Base-by-base conservation (phyloP, 2,113 vertebrate genomes). In the Vidua chalybeata region DNA sequence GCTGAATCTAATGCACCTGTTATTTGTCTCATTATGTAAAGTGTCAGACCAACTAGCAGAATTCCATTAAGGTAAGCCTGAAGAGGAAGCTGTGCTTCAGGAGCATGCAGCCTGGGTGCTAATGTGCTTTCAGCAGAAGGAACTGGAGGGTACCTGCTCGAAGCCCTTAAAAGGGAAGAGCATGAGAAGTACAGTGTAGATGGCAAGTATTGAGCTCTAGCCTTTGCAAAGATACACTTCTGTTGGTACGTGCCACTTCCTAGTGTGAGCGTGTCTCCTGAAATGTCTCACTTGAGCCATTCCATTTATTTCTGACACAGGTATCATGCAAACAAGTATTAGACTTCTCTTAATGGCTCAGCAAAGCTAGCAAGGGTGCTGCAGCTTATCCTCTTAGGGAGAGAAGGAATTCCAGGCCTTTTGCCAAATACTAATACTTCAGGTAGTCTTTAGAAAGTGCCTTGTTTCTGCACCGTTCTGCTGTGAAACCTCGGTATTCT, bases 171-270 rank as follows among this genome's bases (percentile, higher is more conserved):
- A 83, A 48, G 16, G 37, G 26, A 37, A 58, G 52, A n/a, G 4
- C 4, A 5, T 4, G 22, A 27, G 28, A 54, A 78, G 26, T 43
- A 49, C 16, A 43, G 15, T 35, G 18, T 24, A 78, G 26, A 11
- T 66, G 13, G 37, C 20, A 56, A n/a, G 5, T 63, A 20, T 7
- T 54, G 45, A 91, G 23, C 54, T 68, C 21, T 66, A 33, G 51
- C 28, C 33, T 30, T 59, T 78, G 56, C 33, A 24, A 9, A 67
- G 71, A 23, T 39, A 13, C 8, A 1, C 17, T 72, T 67, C 7
- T 46, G 3, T 76, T 79, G 39, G 21, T 81, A n/a, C 4, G 2
- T 0, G 0, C 13, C 55, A 13, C 11, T 66, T 84, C 13, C 17
- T 66, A 54, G 22, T 21, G 18, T 73, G 67, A 64, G n/a, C 7